Evolutionary conservation across 1,140 invertebrate genomes (phyloP).

Genomic region (Cyrtorhinus lividipennis): DNA sequence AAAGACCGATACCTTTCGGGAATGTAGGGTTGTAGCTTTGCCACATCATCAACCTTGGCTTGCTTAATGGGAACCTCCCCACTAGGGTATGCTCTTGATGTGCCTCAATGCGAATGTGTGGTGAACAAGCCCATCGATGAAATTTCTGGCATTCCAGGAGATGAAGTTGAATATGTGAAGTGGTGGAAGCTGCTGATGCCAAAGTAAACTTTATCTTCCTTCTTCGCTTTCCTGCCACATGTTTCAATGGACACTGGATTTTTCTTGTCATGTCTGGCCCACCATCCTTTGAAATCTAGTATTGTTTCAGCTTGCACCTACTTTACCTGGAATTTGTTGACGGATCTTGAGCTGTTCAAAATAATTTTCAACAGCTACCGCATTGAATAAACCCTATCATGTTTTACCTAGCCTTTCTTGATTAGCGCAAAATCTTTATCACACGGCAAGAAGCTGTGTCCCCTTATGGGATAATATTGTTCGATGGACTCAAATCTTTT

Average conservation of each 20-base stretch:
- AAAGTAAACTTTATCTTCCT: constrained; percentile 16
- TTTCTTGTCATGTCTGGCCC: constrained; percentile 20
- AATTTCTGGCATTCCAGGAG: constrained; percentile 9
- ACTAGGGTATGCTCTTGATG: background rate
- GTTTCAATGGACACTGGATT: constrained; percentile 18
- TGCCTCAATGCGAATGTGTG: background rate
- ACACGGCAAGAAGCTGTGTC: constrained; percentile 19
- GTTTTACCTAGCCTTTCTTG: constrained; percentile 11
- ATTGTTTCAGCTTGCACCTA: constrained; percentile 4
- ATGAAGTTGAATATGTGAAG: constrained; percentile 15
- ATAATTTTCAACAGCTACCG: constrained; percentile 5
- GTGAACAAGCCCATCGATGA: constrained; percentile 5
- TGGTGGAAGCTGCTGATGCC: constrained; percentile 17
- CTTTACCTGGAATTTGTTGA: background rate
- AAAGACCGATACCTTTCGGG: background rate
- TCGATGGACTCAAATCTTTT: constrained; percentile 18
- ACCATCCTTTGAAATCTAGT: constrained; percentile 22
- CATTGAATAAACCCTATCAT: constrained; percentile 12
- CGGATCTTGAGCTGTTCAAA: constrained; percentile 2
- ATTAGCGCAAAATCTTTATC: constrained; percentile 14
- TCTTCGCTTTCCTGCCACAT: background rate
- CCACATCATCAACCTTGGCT: constrained; percentile 5
- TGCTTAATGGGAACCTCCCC: constrained; percentile 6
- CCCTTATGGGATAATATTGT: constrained; percentile 21
- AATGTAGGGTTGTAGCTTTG: background rate